Base-by-base conservation (phyloP, 2,113 vertebrate genomes). In the Eurypyga helias region DNA sequence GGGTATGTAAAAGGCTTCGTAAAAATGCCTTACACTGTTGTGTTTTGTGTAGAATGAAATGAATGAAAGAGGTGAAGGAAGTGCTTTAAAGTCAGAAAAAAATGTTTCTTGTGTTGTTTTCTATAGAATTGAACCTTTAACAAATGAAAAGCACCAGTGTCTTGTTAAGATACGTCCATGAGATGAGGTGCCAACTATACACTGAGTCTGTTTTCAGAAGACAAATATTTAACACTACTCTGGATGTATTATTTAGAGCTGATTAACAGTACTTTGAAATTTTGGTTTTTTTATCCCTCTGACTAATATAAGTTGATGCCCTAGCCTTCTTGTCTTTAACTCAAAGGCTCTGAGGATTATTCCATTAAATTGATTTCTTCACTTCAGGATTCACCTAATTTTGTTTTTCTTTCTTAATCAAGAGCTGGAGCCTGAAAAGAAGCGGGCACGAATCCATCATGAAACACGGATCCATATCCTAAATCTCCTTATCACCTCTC, bases 401-500 rank as follows among this genome's bases (percentile, higher is more conserved):
- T 52, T 9, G n/a, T 10, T 9, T 38, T 13, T 25, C 38, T n/a
- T 38, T 24, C 14, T 18, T 16, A 34, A 86, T 97, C 15, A 95
- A 99, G 98, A 98, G 12, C 94, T 97, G 11, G 98, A 99, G 51
- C 70, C 96, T 49, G 99, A 99, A 91, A 99, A 98, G 90, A 99
- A 98, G 46, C 91, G 98, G 85, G 97, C 98, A 51, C 97, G 85
- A 84, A 99, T 99, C 83, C 99, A 98, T 72, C 99, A 99, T 24
- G 98, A 99, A 98, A 99, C 99, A 51, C 99, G 99, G 96, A 99
- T 99, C 82, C 99, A 99, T 94, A 99, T 99, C 95, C 98, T 99
- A 62, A 99, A 99, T 96, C 98, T 99, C 70, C 99, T 99, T 70
- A 99, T 99, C 76, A 99, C 99, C 7, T 99, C 99, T 80, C 97